Percentiles rank a stretch among this genome's conserved stretches.
Evolutionary conservation across 2,113 vertebrate species (phyloP).

Genomic region (Antechinus flavipes): DNA sequence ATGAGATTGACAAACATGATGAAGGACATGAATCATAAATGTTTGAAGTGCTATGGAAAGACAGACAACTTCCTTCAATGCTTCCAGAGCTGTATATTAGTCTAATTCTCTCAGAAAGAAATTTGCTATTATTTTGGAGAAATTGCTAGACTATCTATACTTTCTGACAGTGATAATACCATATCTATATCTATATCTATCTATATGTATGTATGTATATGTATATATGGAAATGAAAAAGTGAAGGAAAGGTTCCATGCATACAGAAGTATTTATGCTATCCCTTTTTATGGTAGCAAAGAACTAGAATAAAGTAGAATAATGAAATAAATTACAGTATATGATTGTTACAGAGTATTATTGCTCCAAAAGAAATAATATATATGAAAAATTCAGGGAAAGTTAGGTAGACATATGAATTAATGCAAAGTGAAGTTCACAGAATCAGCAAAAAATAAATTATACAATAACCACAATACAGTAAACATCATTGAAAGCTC

Average conservation of each 20-base stretch:
- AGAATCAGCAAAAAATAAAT: background rate
- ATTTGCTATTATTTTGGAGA: background rate
- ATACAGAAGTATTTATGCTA: background rate
- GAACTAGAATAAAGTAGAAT: background rate
- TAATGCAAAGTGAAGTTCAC: background rate
- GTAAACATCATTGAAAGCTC: background rate
- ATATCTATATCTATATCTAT: too few species aligned
- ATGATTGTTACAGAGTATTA: background rate
- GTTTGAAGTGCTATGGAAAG: background rate
- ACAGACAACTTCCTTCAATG: background rate
- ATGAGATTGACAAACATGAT: background rate
- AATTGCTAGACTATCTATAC: background rate
- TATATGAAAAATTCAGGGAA: background rate
- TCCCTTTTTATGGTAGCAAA: background rate
- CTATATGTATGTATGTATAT: too few species aligned
- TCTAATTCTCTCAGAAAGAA: background rate
- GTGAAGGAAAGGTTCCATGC: background rate
- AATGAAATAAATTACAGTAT: background rate
- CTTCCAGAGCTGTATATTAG: background rate
- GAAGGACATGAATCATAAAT: background rate
- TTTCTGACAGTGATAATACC: background rate
- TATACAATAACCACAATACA: background rate
- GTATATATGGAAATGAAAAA: background rate
- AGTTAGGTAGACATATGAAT: background rate
- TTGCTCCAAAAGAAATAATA: background rate